Evolutionary conservation across 2,797 vertebrate species (phyloP), one percentile per base, ranked within the genome.

Genomic region (Geotria australis): DNA sequence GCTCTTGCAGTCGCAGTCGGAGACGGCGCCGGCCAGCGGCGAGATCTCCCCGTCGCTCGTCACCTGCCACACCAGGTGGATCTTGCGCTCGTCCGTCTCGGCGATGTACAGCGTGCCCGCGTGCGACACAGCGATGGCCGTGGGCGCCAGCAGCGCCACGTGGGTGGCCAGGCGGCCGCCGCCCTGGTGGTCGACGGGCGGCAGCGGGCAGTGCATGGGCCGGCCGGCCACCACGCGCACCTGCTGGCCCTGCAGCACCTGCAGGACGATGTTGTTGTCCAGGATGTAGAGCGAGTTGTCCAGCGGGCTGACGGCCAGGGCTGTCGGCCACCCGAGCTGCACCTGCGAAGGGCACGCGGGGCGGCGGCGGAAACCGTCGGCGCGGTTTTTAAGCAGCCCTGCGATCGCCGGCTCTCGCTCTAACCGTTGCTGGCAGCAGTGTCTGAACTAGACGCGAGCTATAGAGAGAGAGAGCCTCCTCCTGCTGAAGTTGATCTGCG

Each of bases 1-100:
- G 48, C 96, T 94, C 70, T 96, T 96, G 2, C 91, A 99, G 72
- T 99, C 91, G 70, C 88, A 95, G 74, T 93, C 85, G 49, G 85
- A 95, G 1, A 85, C 81, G 8, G 83, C 78, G 60, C 88, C 88
- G 3, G 83, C 85, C 8, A 95, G 73, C 47, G 88, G 46, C 1
- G 83, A 91, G 64, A 95, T 91, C 70, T 95, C 85, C 0, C 88
- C 88, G 1, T 91, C 91, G 73, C 83, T 85, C 10, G 82, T 83
- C 67, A 95, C 85, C 74, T 89, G 84, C 48, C 91, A 85, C 70
- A 94, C 83, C 46, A 84, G 85, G 73, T 95, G 91, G 71, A 91
- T 86, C 69, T 86, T 85, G 56, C 86, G 74, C 64, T 95, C 85
- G 8, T 95, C 88, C 0, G 86, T 91, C 73, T 95, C 88, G 2